Evolutionary conservation across 2,797 vertebrate species (phyloP), one percentile per base, ranked within the genome.

Genomic region (Malacoraja senta): DNA sequence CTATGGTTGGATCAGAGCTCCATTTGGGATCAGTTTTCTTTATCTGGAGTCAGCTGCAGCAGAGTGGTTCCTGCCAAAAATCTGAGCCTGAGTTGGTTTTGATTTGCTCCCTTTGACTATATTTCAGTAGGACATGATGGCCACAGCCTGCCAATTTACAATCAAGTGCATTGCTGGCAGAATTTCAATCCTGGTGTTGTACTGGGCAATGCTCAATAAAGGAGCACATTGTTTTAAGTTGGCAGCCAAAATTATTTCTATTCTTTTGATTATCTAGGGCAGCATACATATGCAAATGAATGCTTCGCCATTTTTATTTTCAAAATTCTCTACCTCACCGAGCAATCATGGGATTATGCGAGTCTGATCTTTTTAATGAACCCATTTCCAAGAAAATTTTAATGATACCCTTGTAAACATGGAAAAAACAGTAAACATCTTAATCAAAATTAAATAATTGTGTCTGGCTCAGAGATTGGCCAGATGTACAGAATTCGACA

Each of bases 101-200:
- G 90, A 92, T 92, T 92, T 76, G 74, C 71, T 76, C 72, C 72
- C 38, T 38, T 92, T 76, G 90, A 24, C 90, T 71, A 76, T 44
- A 91, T 92, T 92, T 92, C 90, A 74, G 29, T 6, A 53, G 71
- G 44, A 58, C 90, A 38, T 92, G 72, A 44, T 76, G 90, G 53
- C 21, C 26, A n/a, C 90, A 92, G 71, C 38, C 90, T 76, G 90
- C 90, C 90, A 92, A 92, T 58, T 92, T 44, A 92, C 90, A 92
- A 92, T 92, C 90, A 92, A 92, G 90, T 92, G 90, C 71, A 92
- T 74, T 71, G 90, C 32, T 92, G 90, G 90, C 90, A 92, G 90
- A 19, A n/a, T 92, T 92, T 92, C 90, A 92, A 35, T 38, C 21
- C 21, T 76, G 90, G 44, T 92, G 26, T 58, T 53, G 44, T 29